Conservation (phyloP, 2,797 vertebrate species). For the Selene dorsalis region DNA sequence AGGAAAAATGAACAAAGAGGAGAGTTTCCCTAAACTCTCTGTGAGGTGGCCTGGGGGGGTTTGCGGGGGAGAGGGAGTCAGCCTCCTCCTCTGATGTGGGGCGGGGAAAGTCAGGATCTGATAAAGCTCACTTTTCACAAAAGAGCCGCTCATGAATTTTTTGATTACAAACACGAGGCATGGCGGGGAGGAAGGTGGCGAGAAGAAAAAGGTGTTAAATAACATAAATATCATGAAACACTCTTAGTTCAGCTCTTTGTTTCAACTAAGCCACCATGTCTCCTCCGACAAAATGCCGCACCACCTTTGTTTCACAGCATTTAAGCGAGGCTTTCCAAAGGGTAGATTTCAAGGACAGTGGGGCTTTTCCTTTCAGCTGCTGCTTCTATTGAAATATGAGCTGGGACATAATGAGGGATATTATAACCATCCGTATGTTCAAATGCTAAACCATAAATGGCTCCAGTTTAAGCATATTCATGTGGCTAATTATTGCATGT, state of each 20-base stretch:
- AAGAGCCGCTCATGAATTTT: constrained; percentile 76
- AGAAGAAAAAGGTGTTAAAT: constrained; percentile 74
- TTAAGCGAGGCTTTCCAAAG: constrained; percentile 76
- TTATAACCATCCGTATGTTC: constrained; percentile 66
- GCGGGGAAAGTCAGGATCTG: constrained; percentile 75
- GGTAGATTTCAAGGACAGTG: constrained; percentile 80
- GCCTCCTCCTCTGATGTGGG: constrained; percentile 62
- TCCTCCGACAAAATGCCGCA: constrained; percentile 73
- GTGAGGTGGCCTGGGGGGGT: constrained; percentile 68
- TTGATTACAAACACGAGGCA: constrained; percentile 80
- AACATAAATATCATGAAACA: constrained; percentile 82
- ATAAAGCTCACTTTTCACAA: constrained; percentile 77
- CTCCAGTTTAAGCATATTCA: constrained; percentile 67
- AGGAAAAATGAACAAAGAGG: constrained; percentile 83
- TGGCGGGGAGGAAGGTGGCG: constrained; percentile 62
- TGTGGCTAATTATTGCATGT: constrained; percentile 53
- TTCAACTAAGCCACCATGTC: constrained; percentile 80
- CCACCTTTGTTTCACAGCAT: constrained; percentile 80
- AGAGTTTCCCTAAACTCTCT: constrained; percentile 82
- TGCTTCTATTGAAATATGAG: constrained; percentile 73
- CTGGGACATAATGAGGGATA: constrained; percentile 71
- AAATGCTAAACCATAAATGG: constrained; percentile 63
- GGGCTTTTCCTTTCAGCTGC: constrained; percentile 74
- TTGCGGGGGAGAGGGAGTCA: constrained; percentile 53
- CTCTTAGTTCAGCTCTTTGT: constrained; percentile 83